Evolutionary conservation across 2,113 vertebrate species (phyloP).

Genomic region (Glaucomys volans): DNA sequence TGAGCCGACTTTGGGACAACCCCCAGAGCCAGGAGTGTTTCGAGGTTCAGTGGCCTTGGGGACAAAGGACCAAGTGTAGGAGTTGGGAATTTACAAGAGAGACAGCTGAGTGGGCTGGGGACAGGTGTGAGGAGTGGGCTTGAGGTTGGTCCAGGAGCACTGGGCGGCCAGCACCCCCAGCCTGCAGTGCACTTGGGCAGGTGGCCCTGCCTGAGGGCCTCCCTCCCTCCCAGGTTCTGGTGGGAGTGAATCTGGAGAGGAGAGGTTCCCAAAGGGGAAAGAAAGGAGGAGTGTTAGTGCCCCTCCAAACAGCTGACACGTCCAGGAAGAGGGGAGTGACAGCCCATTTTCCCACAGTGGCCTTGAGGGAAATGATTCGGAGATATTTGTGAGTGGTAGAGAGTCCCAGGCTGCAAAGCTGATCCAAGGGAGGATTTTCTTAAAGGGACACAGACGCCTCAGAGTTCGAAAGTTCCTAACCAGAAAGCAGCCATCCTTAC

Average conservation of each 20-base stretch:
- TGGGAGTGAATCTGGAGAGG: not conserved
- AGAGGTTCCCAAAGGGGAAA: not conserved
- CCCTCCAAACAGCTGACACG: not conserved
- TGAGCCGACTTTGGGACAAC: not conserved
- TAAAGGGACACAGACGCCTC: not conserved
- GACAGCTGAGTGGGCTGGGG: not conserved
- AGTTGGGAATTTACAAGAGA: not conserved
- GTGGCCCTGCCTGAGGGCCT: slow-evolving; percentile 53
- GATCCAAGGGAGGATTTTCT: slow-evolving; percentile 32
- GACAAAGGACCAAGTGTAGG: not conserved
- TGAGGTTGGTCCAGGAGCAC: not conserved
- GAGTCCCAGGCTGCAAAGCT: not conserved
- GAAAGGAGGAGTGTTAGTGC: not conserved
- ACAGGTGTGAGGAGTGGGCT: not conserved
- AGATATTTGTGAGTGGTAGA: not conserved
- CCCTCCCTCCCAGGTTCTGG: not conserved
- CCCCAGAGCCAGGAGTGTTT: not conserved
- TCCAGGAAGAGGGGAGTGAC: not conserved
- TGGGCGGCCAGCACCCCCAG: slow-evolving; percentile 1
- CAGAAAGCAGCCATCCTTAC: not conserved
- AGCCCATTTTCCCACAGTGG: slow-evolving; percentile 23
- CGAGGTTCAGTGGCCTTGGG: not conserved
- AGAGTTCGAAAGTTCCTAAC: not conserved
- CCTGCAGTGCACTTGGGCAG: slow-evolving; percentile 73
- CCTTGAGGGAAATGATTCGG: slow-evolving; percentile 57